A percentile compares a stretch with the other conserved stretches of the same genome.
Evolutionary conservation across 2,797 vertebrate species (phyloP).

Genomic region (Cryptoprocta ferox): DNA sequence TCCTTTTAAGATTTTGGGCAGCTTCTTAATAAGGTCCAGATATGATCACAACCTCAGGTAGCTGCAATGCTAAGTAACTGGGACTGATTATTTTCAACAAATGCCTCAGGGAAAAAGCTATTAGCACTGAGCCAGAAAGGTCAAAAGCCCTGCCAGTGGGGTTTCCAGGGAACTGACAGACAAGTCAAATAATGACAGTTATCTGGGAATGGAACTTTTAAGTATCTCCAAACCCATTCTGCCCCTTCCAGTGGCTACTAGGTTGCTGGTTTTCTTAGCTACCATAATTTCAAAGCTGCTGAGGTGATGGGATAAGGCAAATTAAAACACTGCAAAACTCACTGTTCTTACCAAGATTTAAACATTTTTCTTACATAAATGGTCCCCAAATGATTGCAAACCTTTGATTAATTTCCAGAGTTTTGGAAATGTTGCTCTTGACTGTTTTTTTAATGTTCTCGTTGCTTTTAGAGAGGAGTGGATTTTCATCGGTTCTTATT

Average conservation of each 20-base stretch:
- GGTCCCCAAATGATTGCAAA: not conserved
- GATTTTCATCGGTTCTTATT: not conserved
- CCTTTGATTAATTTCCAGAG: not conserved
- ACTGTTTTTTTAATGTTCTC: not conserved
- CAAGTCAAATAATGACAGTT: not conserved
- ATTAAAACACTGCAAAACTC: not conserved
- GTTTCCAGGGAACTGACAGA: not conserved
- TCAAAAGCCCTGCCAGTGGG: not conserved
- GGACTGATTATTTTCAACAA: not conserved
- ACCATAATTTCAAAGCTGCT: not conserved
- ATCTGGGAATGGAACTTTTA: not conserved
- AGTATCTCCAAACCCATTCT: not conserved
- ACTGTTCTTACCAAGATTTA: not conserved
- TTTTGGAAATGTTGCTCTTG: constrained; percentile 22
- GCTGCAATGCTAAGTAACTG: not conserved
- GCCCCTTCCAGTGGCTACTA: not conserved
- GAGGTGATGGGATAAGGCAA: not conserved
- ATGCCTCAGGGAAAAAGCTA: not conserved
- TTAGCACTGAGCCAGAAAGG: not conserved
- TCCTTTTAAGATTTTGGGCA: not conserved
- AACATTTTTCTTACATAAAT: constrained; percentile 26
- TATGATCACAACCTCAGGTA: not conserved
- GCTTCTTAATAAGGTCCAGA: not conserved
- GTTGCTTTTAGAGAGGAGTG: not conserved
- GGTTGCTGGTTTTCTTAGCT: not conserved